Conservation (phyloP, 2,113 vertebrate genomes). For the Platanista minor region DNA sequence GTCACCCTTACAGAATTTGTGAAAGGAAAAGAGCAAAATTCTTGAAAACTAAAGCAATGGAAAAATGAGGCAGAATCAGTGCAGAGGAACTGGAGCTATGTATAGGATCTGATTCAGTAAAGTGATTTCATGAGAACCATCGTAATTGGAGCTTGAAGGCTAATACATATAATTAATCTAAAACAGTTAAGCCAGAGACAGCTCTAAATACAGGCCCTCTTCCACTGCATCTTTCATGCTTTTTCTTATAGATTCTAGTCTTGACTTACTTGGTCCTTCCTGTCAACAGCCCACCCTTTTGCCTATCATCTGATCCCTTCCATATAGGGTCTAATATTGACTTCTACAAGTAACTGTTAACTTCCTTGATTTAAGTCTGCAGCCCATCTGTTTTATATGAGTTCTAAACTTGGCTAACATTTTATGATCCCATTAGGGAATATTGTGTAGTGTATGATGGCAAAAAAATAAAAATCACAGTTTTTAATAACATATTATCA, state of each 20-base stretch:
- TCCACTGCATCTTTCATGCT: not conserved
- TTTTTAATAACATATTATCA: not conserved
- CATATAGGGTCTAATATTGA: not conserved
- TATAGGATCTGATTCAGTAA: not conserved
- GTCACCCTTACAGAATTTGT: not conserved
- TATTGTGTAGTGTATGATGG: not conserved
- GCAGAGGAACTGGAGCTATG: not conserved
- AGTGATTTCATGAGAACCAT: not conserved
- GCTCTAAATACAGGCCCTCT: not conserved
- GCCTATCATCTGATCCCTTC: not conserved
- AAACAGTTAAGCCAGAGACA: not conserved
- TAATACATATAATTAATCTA: not conserved
- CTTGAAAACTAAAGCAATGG: not conserved
- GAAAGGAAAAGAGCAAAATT: not conserved
- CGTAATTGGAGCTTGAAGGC: not conserved
- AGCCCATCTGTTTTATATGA: not conserved
- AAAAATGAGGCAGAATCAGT: not conserved
- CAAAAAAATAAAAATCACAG: not conserved
- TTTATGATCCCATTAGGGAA: not conserved
- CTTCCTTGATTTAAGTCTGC: not conserved
- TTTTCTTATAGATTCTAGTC: not conserved
- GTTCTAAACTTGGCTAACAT: not conserved
- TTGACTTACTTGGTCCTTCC: not conserved
- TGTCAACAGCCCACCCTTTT: not conserved
- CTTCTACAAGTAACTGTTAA: not conserved